phyloP scores from a whole-genome alignment of 2,113 vertebrate species.

The Bucco capensis region DNA sequence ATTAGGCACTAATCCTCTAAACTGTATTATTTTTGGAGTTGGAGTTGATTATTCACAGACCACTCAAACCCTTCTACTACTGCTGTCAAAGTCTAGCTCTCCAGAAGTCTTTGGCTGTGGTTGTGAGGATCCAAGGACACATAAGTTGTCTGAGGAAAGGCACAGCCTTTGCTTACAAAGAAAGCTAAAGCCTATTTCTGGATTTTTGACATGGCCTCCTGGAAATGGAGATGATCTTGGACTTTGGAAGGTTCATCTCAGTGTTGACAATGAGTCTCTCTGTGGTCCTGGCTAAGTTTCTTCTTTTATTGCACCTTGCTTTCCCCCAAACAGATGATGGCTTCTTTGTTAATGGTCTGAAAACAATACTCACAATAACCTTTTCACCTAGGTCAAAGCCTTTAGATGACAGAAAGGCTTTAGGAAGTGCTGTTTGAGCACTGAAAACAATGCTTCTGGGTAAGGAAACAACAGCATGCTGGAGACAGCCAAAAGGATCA shows the following conservation, averaged over 20 bases:
- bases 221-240: not conserved
- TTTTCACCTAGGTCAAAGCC: not conserved
- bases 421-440: not conserved
- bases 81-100: not conserved
- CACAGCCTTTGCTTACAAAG: not conserved
- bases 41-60: constrained; percentile 5
- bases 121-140: not conserved
- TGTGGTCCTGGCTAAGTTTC: not conserved
- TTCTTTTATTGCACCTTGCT: not conserved
- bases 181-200: not conserved
- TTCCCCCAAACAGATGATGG: not conserved
- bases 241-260: not conserved
- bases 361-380: constrained; percentile 1
- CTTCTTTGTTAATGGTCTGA: not conserved
- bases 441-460: not conserved
- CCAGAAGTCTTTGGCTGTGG: not conserved
- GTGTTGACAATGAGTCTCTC: not conserved
- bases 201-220: not conserved
- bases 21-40: constrained; percentile 5
- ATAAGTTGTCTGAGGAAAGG: not conserved
- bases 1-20: constrained; percentile 13
- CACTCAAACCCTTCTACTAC: not conserved
- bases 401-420: constrained; percentile 19
- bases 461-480: not conserved
- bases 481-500: not conserved